A percentile compares a stretch with the other conserved stretches of the same genome.
These are phyloP conservation scores for Pelodiscus sinensis DNA, from an alignment of 2,113 vertebrate species.

Conservation along the genomic window DNA sequence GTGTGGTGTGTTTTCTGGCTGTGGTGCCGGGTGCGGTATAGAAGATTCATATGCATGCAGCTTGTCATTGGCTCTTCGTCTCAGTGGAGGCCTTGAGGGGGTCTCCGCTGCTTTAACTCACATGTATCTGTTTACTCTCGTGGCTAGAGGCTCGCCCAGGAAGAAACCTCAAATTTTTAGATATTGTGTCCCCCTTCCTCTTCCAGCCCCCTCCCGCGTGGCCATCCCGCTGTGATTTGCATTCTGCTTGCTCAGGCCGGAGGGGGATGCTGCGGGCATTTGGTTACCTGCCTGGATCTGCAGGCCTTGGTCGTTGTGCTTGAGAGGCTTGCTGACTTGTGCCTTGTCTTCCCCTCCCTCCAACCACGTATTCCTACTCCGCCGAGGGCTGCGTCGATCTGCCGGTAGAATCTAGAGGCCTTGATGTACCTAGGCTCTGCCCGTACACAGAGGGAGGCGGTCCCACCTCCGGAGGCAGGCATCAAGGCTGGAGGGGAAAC, in stretches of 20 bases:
- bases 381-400: no score
- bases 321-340: not conserved
- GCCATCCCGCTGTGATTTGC: not conserved
- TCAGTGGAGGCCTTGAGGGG: not conserved
- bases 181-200: fast-evolving
- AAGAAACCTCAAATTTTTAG: constrained; percentile 33
- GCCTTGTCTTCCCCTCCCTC: fast-evolving
- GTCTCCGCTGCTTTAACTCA: not conserved
- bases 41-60: not conserved
- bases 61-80: constrained; percentile 34
- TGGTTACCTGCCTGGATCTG: not conserved
- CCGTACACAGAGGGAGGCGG: not conserved
- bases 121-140: constrained; percentile 33
- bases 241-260: not conserved
- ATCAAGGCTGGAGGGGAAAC: not conserved
- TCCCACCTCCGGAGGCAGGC: not conserved
- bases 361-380: not conserved
- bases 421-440: not conserved
- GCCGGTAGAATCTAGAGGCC: not conserved
- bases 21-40: not conserved
- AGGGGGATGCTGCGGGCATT: not conserved
- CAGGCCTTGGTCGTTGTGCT: not conserved
- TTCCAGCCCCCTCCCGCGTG: no score
- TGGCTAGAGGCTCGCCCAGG: not conserved
- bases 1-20: fast-evolving